Base-by-base conservation (phyloP, 2,888 invertebrate species). In the Ernsta delagoae region DNA sequence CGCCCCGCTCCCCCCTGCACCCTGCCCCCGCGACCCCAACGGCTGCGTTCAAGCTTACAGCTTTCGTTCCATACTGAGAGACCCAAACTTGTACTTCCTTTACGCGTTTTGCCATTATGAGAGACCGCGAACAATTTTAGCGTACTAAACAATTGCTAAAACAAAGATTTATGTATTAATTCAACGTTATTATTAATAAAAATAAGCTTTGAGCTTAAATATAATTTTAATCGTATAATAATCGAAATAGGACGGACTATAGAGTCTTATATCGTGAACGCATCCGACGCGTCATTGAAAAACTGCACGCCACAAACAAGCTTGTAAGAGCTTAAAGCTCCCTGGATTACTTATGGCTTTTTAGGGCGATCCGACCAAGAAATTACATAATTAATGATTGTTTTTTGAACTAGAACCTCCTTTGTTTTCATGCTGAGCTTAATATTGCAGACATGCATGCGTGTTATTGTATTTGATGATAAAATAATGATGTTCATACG, bases 1-100 rank as follows among this genome's bases (percentile, higher is more conserved):
- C 36, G 36, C 69, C 73, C 65, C 76, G 75, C 77, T 62, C 77
- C 71, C 75, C 72, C 11, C 81, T n/a, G n/a, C n/a, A n/a, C n/a
- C n/a, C n/a, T n/a, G n/a, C 68, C 75, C 76, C 78, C 73, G 75
- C 65, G 78, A 56, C 73, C 77, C 70, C 77, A 80, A 85, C 75
- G 78, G 89, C 67, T 79, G 91, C 92, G 92, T 91, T 92, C 89
- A 78, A 82, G 79, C 79, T 82, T 78, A 71, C 24, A 89, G 84
- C 86, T 87, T 87, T 84, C 67, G 66, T 73, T 76, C 72, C 77
- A 77, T 81, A 72, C 73, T 73, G 73, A 62, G 67, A 75, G 76
- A 76, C 77, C 79, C 57, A 75, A 73, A 70, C 56, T 53, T 43
- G 53, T 31, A n/a, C 12, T 48, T 48, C 4, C 8, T n/a, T 56